phyloP scores from a whole-genome alignment of 2,888 invertebrate species.

The Hartigia nigra region DNA sequence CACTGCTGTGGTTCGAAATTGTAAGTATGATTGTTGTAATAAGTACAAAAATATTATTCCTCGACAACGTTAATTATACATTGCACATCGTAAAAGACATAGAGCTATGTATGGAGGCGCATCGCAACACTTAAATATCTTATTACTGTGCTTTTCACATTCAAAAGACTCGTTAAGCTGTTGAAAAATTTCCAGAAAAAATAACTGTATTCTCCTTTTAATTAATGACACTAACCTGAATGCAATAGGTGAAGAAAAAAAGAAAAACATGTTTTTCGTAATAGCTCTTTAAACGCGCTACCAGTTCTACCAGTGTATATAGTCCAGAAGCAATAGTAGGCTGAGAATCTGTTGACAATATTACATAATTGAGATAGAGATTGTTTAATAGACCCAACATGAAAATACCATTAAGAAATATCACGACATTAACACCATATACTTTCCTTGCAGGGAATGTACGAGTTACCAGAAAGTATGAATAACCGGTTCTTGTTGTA shows the following conservation, averaged over 20 bases:
- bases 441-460: constrained; percentile 73
- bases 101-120: no score
- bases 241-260: neutral
- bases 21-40: constrained; percentile 71
- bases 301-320: neutral
- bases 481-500: constrained; percentile 78
- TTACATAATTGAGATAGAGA: neutral
- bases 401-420: neutral
- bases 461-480: constrained; percentile 73
- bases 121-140: neutral
- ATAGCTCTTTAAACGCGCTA: neutral
- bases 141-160: neutral
- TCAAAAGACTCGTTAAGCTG: neutral
- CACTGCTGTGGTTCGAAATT: constrained; percentile 90
- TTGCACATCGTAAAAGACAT: no score
- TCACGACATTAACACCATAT: neutral
- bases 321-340: neutral
- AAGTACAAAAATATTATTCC: neutral
- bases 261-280: neutral
- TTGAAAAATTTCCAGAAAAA: neutral
- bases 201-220: neutral
- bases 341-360: neutral
- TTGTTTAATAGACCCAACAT: neutral
- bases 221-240: neutral
- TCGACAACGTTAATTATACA: neutral